These are phyloP conservation scores for Heliconius erato DNA, from an alignment of 2,888 invertebrate genomes.

Conservation along the genomic window DNA sequence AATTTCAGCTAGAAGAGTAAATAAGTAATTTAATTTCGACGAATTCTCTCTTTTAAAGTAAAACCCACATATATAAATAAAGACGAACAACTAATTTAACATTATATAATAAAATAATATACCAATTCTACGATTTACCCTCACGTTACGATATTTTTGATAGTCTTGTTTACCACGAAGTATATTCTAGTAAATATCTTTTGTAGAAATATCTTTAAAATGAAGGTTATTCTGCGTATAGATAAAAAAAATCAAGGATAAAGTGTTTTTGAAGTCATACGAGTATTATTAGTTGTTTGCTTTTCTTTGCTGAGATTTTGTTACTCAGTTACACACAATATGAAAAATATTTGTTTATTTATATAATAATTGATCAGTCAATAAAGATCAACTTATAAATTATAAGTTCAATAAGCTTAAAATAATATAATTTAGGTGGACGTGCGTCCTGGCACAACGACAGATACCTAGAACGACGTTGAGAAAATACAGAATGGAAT, in stretches of 20 bases:
- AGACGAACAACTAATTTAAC: background rate
- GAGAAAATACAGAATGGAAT: no score
- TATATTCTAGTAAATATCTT: background rate
- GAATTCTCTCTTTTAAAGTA: background rate
- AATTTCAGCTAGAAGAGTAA: no score
- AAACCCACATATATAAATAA: background rate
- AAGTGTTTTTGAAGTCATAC: background rate
- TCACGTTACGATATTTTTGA: slow-evolving; percentile 11
- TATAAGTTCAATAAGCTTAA: no score
- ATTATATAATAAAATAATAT: background rate
- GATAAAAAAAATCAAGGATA: background rate
- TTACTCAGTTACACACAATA: background rate
- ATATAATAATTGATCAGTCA: no score
- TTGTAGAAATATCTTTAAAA: slow-evolving; percentile 1
- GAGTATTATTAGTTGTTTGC: no score
- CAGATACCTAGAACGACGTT: no score
- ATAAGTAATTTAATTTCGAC: background rate
- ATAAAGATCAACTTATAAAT: no score
- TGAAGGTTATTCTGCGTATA: background rate
- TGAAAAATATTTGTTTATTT: no score
- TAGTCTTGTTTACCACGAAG: slow-evolving; percentile 25
- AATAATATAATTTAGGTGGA: no score
- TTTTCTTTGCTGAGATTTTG: background rate
- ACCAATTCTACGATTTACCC: slow-evolving; percentile 30
- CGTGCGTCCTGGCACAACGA: no score